A percentile compares a stretch with the other conserved stretches of the same genome.
These are phyloP conservation scores for Bostrychus sinensis DNA, from an alignment of 2,113 vertebrate species.

Conservation along the genomic window DNA sequence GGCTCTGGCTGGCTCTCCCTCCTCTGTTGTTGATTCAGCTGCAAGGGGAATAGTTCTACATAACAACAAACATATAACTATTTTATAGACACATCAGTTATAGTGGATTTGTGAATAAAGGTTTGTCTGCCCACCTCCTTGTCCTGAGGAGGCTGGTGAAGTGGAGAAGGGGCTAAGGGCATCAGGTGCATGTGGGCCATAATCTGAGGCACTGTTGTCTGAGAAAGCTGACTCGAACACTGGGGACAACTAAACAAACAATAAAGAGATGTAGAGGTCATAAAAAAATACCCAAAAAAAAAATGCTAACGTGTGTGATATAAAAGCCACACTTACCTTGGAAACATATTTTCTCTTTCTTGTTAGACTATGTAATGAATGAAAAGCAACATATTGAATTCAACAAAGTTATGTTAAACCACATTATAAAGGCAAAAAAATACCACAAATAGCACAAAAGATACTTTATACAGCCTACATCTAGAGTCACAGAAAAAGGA, in stretches of 20 bases:
- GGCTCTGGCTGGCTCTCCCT: conserved; percentile 15
- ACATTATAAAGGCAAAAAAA: neutral
- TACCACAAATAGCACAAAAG: no score
- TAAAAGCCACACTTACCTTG: conserved; percentile 63
- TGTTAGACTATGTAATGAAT: conserved; percentile 61
- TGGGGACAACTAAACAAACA: conserved; percentile 74
- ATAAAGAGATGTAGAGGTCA: neutral
- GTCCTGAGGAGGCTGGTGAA: conserved; percentile 54
- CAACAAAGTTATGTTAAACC: neutral
- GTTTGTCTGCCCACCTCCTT: conserved; percentile 19
- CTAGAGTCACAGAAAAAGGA: no score
- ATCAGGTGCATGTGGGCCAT: conserved; percentile 52
- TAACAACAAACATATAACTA: neutral
- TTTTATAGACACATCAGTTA: neutral
- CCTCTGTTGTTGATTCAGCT: conserved; percentile 37
- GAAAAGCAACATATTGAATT: conserved; percentile 19
- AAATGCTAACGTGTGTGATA: neutral
- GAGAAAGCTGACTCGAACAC: conserved; percentile 71
- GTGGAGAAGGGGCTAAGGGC: conserved; percentile 53
- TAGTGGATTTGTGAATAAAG: neutral
- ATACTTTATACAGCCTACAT: no score
- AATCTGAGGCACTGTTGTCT: conserved; percentile 67
- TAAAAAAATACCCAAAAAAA: neutral
- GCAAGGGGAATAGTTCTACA: conserved; percentile 46
- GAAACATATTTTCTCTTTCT: conserved; percentile 70